Percentiles rank a stretch among this genome's conserved stretches.
Conservation (phyloP, 2,888 invertebrate species). For the Cepaea hortensis region DNA sequence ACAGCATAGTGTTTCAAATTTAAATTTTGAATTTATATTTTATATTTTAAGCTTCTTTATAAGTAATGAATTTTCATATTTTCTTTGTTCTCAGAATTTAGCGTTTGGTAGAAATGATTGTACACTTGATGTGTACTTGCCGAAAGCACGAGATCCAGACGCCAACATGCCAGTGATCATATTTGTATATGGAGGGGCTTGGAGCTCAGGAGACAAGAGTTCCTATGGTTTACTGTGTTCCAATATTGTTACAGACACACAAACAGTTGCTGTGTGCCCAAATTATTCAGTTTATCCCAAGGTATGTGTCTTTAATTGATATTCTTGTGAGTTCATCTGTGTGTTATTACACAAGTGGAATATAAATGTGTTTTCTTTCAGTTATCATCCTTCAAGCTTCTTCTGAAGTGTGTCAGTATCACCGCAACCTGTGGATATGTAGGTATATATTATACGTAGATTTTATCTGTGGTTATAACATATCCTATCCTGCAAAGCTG, state of each 20-base stretch:
- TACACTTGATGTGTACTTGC: slow-evolving; percentile 69
- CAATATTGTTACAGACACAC: slow-evolving; percentile 65
- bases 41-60: no score
- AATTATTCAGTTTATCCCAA: slow-evolving; percentile 73
- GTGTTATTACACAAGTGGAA: no score
- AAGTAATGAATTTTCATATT: no score
- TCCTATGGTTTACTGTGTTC: slow-evolving; percentile 72
- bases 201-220: slow-evolving; percentile 72
- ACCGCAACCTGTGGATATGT: no score
- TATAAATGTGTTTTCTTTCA: no score
- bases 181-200: slow-evolving; percentile 73
- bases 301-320: slow-evolving; percentile 56
- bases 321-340: neutral
- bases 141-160: slow-evolving; percentile 43
- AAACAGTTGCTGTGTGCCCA: slow-evolving; percentile 71
- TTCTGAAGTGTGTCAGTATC: no score
- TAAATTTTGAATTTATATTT: no score
- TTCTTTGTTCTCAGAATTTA: slow-evolving; percentile 61
- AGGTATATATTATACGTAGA: no score
- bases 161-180: slow-evolving; percentile 65
- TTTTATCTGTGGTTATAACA: no score
- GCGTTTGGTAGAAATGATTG: slow-evolving; percentile 70
- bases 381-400: no score
- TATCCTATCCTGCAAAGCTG: no score
- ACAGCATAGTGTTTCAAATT: no score